These are phyloP conservation scores for Belgica antarctica DNA, from an alignment of 2,888 invertebrate species.

Conservation along the genomic window DNA sequence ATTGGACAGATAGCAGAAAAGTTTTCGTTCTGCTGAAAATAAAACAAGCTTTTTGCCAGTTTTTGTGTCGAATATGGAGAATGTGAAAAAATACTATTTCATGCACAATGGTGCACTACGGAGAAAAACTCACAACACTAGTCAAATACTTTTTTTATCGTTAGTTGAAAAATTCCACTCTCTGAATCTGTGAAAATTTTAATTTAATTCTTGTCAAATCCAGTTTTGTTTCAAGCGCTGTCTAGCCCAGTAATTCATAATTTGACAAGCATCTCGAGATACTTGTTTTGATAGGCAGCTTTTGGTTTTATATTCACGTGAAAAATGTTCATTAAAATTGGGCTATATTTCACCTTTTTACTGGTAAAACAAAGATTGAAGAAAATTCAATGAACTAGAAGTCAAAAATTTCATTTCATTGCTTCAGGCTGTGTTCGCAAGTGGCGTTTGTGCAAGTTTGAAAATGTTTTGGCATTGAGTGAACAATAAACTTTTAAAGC, in stretches of 20 bases:
- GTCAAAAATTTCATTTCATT: slow-evolving; percentile 2
- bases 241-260: neutral
- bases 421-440: too few relatives aligned
- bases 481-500: too few relatives aligned
- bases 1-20: neutral
- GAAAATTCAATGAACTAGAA: neutral
- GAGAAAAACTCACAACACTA: neutral
- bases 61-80: neutral
- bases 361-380: neutral
- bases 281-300: neutral
- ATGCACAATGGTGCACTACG: neutral
- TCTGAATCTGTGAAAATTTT: slow-evolving; percentile 30
- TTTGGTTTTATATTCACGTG: slow-evolving; percentile 1
- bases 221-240: slow-evolving; percentile 26
- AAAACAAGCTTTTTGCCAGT: neutral
- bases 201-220: slow-evolving; percentile 32
- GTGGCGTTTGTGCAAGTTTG: too few relatives aligned
- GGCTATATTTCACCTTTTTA: neutral
- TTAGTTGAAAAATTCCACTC: neutral
- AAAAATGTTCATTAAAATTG: slow-evolving; percentile 6
- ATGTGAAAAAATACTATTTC: slow-evolving; percentile 2
- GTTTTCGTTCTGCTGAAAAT: neutral
- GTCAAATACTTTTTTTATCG: neutral
- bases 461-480: too few relatives aligned
- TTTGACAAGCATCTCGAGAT: too few relatives aligned